These are phyloP conservation scores for Papilio glaucus DNA, from an alignment of 1,140 invertebrate species.

Conservation along the genomic window DNA sequence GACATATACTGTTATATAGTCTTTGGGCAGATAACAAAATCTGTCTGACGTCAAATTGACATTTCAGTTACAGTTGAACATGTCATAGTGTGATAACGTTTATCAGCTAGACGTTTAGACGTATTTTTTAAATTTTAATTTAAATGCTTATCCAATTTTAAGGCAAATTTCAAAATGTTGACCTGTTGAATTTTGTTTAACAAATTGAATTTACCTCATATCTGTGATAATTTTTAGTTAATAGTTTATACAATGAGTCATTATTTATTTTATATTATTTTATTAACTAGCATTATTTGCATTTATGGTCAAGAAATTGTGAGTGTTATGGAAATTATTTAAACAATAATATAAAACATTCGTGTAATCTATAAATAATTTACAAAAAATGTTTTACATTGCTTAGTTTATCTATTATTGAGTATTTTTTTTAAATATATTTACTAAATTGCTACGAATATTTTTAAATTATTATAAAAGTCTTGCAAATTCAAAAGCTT, in stretches of 20 bases:
- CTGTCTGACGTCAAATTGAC: slow-evolving; percentile 52
- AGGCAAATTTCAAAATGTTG: neutral
- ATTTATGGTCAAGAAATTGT: slow-evolving; percentile 30
- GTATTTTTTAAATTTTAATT: slow-evolving; percentile 2
- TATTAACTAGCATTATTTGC: neutral
- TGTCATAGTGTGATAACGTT: slow-evolving; percentile 46
- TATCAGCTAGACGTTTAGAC: slow-evolving; percentile 46
- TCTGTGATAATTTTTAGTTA: slow-evolving; percentile 29
- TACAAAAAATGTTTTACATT: too few relatives aligned
- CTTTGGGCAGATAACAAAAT: slow-evolving; percentile 41
- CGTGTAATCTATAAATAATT: too few relatives aligned
- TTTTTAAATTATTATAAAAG: too few relatives aligned
- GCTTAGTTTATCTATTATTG: too few relatives aligned
- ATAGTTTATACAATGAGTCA: slow-evolving; percentile 21
- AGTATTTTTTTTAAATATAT: too few relatives aligned
- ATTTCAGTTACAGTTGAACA: slow-evolving; percentile 45
- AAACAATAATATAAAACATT: neutral
- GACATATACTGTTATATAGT: slow-evolving; percentile 21
- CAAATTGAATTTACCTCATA: neutral
- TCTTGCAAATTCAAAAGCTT: too few relatives aligned
- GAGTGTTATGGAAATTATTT: slow-evolving; percentile 22
- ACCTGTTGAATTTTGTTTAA: slow-evolving; percentile 8
- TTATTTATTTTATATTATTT: slow-evolving; percentile 15
- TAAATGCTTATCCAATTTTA: slow-evolving; percentile 13
- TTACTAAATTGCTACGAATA: too few relatives aligned